phyloP scores from a whole-genome alignment of 2,888 invertebrate species.

The Orchesellides sinensis region DNA sequence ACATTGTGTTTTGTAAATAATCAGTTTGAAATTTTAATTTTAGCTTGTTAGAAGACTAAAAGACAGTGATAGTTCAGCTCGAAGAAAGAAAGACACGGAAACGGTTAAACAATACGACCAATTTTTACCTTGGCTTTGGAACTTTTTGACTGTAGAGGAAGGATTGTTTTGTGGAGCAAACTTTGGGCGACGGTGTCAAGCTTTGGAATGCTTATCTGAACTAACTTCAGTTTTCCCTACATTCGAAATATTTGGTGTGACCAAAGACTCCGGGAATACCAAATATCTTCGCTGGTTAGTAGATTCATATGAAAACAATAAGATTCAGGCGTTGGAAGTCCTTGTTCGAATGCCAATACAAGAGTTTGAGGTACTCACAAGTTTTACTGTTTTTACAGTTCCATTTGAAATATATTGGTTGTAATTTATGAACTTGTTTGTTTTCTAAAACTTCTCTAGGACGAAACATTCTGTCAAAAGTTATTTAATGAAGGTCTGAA shows the following conservation, averaged over 20 bases:
- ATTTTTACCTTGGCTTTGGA: constrained; percentile 79
- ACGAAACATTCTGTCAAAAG: constrained; percentile 68
- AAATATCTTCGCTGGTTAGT: constrained; percentile 77
- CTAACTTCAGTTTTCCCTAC: constrained; percentile 55
- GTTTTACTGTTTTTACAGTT: neutral
- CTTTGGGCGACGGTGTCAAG: constrained; percentile 81
- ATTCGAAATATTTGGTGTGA: constrained; percentile 46
- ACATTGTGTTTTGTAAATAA: no score
- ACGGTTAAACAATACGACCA: constrained; percentile 77
- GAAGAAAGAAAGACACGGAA: constrained; percentile 54
- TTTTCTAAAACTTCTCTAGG: constrained; percentile 72
- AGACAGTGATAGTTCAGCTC: constrained; percentile 76
- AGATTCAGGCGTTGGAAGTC: constrained; percentile 82
- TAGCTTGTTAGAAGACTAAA: constrained; percentile 79
- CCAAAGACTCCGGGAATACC: constrained; percentile 22
- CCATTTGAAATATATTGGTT: neutral
- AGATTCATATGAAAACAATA: constrained; percentile 89
- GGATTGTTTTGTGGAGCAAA: constrained; percentile 82
- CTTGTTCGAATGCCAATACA: constrained; percentile 77
- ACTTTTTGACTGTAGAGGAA: constrained; percentile 78
- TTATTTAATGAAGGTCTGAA: constrained; percentile 47
- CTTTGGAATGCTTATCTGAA: constrained; percentile 78
- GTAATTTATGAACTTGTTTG: neutral
- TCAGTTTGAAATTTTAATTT: no score
- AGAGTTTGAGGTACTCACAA: constrained; percentile 25